Percentiles rank a stretch among this genome's conserved stretches.
These are phyloP conservation scores for Oreotragus oreotragus DNA, from an alignment of 2,113 vertebrate species.

Conservation along the genomic window DNA sequence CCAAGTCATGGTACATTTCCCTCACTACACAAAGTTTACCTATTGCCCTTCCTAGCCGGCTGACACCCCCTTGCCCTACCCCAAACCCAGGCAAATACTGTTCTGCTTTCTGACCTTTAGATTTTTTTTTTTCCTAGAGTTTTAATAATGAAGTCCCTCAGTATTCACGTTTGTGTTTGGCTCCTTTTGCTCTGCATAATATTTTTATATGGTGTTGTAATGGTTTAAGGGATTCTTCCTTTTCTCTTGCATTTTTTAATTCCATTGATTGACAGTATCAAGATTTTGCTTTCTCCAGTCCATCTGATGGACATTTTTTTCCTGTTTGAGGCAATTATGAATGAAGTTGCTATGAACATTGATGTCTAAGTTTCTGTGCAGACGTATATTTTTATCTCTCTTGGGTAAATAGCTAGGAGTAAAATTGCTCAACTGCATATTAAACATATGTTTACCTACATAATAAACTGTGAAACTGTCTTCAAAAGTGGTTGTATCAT, in stretches of 20 bases:
- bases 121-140: background rate
- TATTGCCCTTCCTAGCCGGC: background rate
- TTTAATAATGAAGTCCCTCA: background rate
- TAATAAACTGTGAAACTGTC: background rate
- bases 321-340: background rate
- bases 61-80: background rate
- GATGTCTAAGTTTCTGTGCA: background rate
- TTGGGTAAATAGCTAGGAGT: background rate
- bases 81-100: background rate
- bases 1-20: background rate
- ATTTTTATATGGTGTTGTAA: background rate
- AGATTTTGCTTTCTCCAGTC: background rate
- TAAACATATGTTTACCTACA: background rate
- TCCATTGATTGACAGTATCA: background rate
- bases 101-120: background rate
- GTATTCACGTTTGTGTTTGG: background rate
- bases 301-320: background rate
- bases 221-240: background rate
- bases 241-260: background rate
- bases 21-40: accelerated
- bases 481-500: background rate
- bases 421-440: background rate
- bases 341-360: background rate
- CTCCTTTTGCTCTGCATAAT: background rate
- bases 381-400: background rate